phyloP scores from a whole-genome alignment of 2,888 invertebrate species.

The Argyra leucocephala region DNA sequence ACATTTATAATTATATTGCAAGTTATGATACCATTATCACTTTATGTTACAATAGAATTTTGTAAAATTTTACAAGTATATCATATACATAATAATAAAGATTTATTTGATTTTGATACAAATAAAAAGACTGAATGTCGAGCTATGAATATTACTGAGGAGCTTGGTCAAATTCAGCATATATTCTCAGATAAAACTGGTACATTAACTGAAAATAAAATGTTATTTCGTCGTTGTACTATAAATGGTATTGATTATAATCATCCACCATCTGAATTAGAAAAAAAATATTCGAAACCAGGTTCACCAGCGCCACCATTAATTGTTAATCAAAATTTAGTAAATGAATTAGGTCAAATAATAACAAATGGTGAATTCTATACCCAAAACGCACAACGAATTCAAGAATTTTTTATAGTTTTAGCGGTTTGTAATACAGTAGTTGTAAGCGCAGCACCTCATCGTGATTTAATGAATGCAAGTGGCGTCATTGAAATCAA shows the following conservation, averaged over 20 bases:
- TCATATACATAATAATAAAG: conserved; percentile 83
- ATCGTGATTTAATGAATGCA: conserved; percentile 59
- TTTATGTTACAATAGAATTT: conserved; percentile 94
- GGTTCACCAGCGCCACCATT: conserved; percentile 46
- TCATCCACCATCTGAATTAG: conserved; percentile 64
- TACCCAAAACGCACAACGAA: conserved; percentile 56
- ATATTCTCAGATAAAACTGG: conserved; percentile 97
- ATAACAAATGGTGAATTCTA: conserved; percentile 37
- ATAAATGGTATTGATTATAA: conserved; percentile 84
- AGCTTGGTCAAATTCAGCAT: conserved; percentile 89
- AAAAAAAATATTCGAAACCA: conserved; percentile 46
- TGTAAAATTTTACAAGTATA: conserved; percentile 92
- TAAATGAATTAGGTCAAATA: conserved; percentile 46
- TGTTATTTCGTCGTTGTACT: conserved; percentile 88
- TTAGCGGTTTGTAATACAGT: conserved; percentile 95
- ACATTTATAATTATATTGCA: conserved; percentile 92
- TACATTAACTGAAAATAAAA: conserved; percentile 93
- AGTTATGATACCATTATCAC: conserved; percentile 92
- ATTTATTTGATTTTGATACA: conserved; percentile 74
- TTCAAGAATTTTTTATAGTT: conserved; percentile 81
- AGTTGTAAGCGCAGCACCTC: conserved; percentile 79
- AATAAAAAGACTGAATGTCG: conserved; percentile 81
- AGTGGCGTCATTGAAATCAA: conserved; percentile 54
- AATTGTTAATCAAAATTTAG: conserved; percentile 45
- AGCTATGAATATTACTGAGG: conserved; percentile 93